Evolutionary conservation across 2,113 vertebrate genomes (phyloP).

Genomic region (Cariama cristata): DNA sequence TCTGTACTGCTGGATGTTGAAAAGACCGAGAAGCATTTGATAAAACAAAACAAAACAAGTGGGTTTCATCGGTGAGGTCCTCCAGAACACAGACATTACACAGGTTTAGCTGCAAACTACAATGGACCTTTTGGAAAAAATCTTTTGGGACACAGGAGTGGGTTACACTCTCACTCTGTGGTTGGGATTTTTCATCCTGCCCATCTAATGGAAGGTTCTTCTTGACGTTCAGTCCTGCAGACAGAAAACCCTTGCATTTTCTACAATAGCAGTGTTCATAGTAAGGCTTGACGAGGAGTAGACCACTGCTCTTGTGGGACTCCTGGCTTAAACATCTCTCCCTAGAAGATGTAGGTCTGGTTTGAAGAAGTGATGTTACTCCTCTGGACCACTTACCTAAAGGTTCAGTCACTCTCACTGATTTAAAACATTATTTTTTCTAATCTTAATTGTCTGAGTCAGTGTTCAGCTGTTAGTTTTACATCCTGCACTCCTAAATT

Average conservation of each 20-base stretch:
- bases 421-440: not conserved
- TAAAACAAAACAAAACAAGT: not conserved
- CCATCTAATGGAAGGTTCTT: not conserved
- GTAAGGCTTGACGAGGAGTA: too few relatives aligned
- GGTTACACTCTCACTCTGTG: too few relatives aligned
- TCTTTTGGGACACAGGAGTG: not conserved
- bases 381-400: not conserved
- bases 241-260: accelerated
- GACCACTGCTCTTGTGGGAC: too few relatives aligned
- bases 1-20: not conserved
- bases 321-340: not conserved
- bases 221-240: not conserved
- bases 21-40: not conserved
- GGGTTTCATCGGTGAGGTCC: not conserved
- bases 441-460: not conserved
- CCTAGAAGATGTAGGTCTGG: not conserved
- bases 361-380: not conserved
- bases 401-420: not conserved
- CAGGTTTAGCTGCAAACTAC: not conserved
- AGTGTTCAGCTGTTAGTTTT: not conserved
- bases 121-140: not conserved
- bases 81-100: not conserved
- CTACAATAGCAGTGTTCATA: not conserved
- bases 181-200: not conserved
- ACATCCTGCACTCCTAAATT: too few relatives aligned